These are phyloP conservation scores for Lindbergichthys nudifrons DNA, from an alignment of 2,797 vertebrate genomes.

Conservation along the genomic window DNA sequence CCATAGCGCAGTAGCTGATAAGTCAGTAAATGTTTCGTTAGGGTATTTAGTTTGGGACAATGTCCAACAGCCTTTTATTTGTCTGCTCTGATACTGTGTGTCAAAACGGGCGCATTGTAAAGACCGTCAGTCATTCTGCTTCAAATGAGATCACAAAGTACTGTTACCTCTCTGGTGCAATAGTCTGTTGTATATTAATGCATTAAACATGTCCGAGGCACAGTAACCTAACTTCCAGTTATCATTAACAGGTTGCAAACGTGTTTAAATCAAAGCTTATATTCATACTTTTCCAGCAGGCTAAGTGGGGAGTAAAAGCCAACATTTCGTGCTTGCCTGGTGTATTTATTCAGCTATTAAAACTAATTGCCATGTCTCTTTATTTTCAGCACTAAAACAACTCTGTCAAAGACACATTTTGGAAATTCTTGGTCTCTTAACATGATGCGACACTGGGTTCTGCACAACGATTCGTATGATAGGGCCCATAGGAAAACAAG, in stretches of 20 bases:
- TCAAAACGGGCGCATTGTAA: slow-evolving; percentile 31
- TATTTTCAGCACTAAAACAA: slow-evolving; percentile 22
- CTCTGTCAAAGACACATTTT: background rate
- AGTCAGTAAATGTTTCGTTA: background rate
- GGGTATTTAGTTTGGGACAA: slow-evolving; percentile 19
- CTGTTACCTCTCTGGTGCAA: background rate
- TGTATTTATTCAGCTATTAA: slow-evolving; percentile 18
- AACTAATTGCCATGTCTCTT: background rate
- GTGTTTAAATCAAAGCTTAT: background rate
- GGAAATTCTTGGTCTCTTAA: slow-evolving; percentile 4
- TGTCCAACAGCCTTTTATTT: slow-evolving; percentile 2
- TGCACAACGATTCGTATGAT: background rate
- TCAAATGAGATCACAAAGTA: slow-evolving; percentile 17
- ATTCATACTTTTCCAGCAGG: background rate
- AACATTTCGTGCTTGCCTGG: slow-evolving; percentile 11
- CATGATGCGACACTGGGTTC: slow-evolving; percentile 1
- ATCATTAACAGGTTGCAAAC: background rate
- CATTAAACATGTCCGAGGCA: background rate
- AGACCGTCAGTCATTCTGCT: slow-evolving; percentile 35
- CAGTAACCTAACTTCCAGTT: background rate
- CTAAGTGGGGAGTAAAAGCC: background rate
- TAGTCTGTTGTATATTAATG: slow-evolving; percentile 11
- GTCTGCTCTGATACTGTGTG: slow-evolving; percentile 32
- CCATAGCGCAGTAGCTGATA: slow-evolving; percentile 11
- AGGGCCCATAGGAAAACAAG: too few species aligned